Base-by-base conservation (phyloP, 2,113 vertebrate genomes). In the Cinclus cinclus region DNA sequence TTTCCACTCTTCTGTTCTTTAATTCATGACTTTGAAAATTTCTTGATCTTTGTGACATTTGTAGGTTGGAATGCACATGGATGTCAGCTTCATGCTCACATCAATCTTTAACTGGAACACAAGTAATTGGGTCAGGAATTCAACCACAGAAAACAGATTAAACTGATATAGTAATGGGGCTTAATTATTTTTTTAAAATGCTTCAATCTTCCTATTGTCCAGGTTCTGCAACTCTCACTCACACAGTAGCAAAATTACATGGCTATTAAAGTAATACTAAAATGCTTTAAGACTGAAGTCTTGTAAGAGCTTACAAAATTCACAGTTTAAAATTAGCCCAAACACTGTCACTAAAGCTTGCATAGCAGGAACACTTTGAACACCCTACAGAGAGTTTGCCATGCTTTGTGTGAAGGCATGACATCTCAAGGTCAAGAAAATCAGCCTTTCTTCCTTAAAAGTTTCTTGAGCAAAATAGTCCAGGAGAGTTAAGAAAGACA, bases 171-270 rank as follows among this genome's bases (percentile, higher is more conserved):
- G 20, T 60, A 77, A 39, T 1, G 4, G 9, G 6, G 11, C 3
- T 11, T 28, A 41, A 24, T 15, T 41, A 19, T n/a, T 47, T 47
- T 56, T 47, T 6, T 0, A 1, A 21, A 47, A 15, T 25, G 37
- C 16, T 56, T 80, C 58, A 37, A 0, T 22, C 7, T 79, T 60
- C 19, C 50, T 37, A 7, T 31, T 42, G 22, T 1, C 4, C 19
- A 37, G 20, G 55, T 81, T 49, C 11, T 76, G 13, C 24, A 44
- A 67, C 35, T 83, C 44, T 89, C 19, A 70, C 56, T 75, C 22
- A 63, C 17, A 67, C 4, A 63, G 42, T 3, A 49, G 24, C 13
- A 83, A 74, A 89, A 71, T 46, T 21, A 41, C 6, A 44, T 3
- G 5, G 33, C 21, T 63, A 50, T 18, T n/a, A 49, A 77, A 59